Evolutionary conservation across 2,888 invertebrate species (phyloP).

Genomic region (Dysmachus trigonus): DNA sequence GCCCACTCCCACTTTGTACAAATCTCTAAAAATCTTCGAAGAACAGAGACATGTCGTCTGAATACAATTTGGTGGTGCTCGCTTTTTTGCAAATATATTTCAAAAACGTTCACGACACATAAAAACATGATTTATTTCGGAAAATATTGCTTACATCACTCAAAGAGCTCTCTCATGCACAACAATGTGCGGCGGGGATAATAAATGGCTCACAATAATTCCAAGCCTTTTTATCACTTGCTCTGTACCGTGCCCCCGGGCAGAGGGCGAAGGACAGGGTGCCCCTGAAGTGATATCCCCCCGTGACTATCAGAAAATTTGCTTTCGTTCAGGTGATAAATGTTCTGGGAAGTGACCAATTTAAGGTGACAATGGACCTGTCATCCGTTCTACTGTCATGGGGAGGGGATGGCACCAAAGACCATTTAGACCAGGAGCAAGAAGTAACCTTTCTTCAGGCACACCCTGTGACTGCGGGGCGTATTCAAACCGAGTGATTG

Average conservation of each 20-base stretch:
- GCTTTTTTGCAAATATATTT: neutral
- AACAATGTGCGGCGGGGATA: neutral
- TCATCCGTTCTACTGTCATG: neutral
- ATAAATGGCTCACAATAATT: constrained; percentile 30
- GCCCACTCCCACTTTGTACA: neutral
- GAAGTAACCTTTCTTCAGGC: neutral
- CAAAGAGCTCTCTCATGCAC: constrained; percentile 21
- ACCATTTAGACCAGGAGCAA: neutral
- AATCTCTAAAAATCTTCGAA: neutral
- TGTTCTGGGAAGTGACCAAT: constrained; percentile 11
- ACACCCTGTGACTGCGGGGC: neutral
- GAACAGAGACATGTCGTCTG: neutral
- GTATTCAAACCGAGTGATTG: neutral
- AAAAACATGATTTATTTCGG: constrained; percentile 14
- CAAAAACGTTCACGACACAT: neutral
- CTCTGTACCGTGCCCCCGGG: neutral
- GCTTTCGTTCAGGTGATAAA: constrained; percentile 33
- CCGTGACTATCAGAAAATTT: constrained; percentile 26
- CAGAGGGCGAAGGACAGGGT: neutral
- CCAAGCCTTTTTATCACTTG: constrained; percentile 32
- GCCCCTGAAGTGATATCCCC: neutral
- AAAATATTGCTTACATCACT: constrained; percentile 26
- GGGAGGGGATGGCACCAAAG: neutral
- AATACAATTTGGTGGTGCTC: neutral
- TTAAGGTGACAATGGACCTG: constrained; percentile 10